These are phyloP conservation scores for Subacronicta megacephala DNA, from an alignment of 2,888 invertebrate species.

Conservation along the genomic window DNA sequence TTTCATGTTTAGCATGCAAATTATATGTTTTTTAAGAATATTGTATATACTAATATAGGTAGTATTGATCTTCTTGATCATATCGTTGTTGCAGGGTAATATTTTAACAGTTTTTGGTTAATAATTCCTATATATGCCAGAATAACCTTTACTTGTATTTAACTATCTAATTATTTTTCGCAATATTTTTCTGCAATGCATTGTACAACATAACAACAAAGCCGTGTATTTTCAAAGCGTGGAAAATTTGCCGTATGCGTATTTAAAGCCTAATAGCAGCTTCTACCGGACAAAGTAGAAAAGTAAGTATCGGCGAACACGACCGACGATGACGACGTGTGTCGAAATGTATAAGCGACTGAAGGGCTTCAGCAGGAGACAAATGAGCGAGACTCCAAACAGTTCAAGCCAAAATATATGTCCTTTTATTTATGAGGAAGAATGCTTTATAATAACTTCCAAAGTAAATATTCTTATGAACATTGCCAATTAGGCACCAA, in stretches of 20 bases:
- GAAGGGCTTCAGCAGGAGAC: too few species aligned
- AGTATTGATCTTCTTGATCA: not conserved
- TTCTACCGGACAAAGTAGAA: constrained; percentile 62
- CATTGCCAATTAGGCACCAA: constrained; percentile 23
- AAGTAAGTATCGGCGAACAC: constrained; percentile 41
- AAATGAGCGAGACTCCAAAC: not conserved
- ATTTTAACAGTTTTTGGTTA: too few species aligned
- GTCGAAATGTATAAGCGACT: not conserved
- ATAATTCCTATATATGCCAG: too few species aligned
- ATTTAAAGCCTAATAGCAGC: constrained; percentile 60
- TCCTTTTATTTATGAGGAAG: not conserved
- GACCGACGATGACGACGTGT: constrained; percentile 3
- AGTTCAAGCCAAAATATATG: not conserved
- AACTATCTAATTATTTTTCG: too few species aligned
- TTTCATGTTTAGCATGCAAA: constrained; percentile 27
- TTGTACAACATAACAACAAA: constrained; percentile 45
- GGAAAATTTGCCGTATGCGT: constrained; percentile 61
- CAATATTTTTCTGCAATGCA: constrained; percentile 44
- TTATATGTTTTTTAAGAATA: constrained; percentile 28
- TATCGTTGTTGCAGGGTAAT: too few species aligned
- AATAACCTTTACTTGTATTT: too few species aligned
- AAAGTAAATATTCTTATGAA: constrained; percentile 8
- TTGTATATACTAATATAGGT: constrained; percentile 19
- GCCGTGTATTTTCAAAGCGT: constrained; percentile 57
- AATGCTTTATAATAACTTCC: not conserved